phyloP scores from a whole-genome alignment of 2,797 vertebrate species.

The Phoeniculus purpureus region DNA sequence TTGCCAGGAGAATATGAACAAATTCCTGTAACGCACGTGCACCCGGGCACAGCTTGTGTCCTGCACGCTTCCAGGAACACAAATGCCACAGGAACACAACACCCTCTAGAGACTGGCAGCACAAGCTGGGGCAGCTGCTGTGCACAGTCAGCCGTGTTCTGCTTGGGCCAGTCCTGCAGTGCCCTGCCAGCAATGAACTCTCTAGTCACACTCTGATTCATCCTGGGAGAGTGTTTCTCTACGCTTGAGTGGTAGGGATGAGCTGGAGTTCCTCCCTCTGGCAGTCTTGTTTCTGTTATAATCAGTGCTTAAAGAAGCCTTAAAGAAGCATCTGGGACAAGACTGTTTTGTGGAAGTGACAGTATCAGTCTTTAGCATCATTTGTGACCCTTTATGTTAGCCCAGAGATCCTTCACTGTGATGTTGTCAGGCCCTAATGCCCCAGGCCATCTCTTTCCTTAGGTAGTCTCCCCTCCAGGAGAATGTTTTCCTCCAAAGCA shows the following conservation, averaged over 20 bases:
- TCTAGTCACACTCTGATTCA: background rate
- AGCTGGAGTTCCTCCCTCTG: background rate
- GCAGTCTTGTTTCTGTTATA: background rate
- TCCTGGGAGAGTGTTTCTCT: background rate
- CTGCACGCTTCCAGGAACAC: background rate
- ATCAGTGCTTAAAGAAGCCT: background rate
- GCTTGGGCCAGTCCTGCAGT: background rate
- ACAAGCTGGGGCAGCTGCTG: background rate
- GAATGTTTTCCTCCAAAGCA: background rate
- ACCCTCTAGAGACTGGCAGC: background rate
- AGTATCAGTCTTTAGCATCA: background rate
- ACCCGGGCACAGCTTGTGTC: background rate
- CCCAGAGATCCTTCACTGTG: background rate
- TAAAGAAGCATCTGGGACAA: background rate
- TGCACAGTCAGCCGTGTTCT: fast-evolving
- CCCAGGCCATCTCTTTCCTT: background rate
- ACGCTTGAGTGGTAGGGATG: background rate
- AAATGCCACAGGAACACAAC: background rate
- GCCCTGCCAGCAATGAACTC: background rate
- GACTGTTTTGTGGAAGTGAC: background rate
- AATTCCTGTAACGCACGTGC: background rate
- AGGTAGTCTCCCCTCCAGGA: background rate
- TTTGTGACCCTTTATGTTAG: background rate
- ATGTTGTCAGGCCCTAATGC: background rate
- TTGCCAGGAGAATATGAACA: background rate